A percentile compares a stretch with the other conserved stretches of the same genome.
phyloP scores from a whole-genome alignment of 2,888 invertebrate species.

The Melangyna quadrimaculata region DNA sequence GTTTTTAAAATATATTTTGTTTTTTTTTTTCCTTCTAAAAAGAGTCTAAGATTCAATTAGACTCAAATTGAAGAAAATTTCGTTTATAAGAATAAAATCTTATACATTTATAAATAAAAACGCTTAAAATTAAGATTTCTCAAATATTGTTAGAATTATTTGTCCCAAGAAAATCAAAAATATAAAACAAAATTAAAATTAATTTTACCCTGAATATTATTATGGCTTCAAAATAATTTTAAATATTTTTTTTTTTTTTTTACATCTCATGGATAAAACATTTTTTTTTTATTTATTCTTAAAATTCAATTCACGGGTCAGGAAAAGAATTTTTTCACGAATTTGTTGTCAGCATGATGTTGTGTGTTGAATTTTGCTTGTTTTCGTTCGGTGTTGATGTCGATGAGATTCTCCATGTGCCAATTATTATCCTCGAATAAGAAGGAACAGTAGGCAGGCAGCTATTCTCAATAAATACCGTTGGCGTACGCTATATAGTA shows the following conservation, averaged over 20 bases:
- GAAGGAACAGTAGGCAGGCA: conserved; percentile 30
- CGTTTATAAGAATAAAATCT: conserved; percentile 42
- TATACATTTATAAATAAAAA: not conserved
- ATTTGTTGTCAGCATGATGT: conserved; percentile 21
- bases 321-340: conserved; percentile 30
- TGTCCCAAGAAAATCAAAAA: conserved; percentile 64
- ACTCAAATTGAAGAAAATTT: conserved; percentile 67
- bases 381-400: not conserved
- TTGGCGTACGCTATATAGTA: not conserved
- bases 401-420: conserved; percentile 42
- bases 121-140: conserved; percentile 53
- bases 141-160: conserved; percentile 44
- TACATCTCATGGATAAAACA: not conserved
- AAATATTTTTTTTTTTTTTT: not conserved
- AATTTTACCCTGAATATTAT: conserved; percentile 62
- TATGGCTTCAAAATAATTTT: conserved; percentile 57
- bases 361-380: not conserved
- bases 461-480: conserved; percentile 1
- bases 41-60: conserved; percentile 56
- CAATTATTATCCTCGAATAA: conserved; percentile 49
- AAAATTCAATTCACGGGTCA: conserved; percentile 8
- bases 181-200: conserved; percentile 16
- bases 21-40: conserved; percentile 49
- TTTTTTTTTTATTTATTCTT: not conserved
- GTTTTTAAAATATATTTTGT: not conserved